Base-by-base conservation (phyloP, 2,797 vertebrate genomes). In the Pseudochirops cupreus region DNA sequence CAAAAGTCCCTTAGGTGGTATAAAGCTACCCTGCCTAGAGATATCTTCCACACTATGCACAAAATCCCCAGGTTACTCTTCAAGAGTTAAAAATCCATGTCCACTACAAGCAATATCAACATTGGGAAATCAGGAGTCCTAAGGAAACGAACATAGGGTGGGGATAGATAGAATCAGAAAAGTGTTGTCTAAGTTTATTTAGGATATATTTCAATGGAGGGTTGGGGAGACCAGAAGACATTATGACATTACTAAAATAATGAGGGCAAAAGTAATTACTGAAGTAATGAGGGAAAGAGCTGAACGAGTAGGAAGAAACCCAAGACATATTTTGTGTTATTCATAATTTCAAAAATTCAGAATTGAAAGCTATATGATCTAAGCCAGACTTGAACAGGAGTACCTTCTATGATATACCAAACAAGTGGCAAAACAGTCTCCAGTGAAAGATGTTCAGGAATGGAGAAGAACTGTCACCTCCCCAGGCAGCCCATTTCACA, bases 81-180 rank as follows among this genome's bases (percentile, higher is more conserved):
- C 91, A 62, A 5, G 95, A 95, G 93, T 11, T 33, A 46, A 94
- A 95, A 97, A 96, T 94, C 67, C 91, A 59, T 33, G 96, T 93
- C 33, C 56, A 26, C 16, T 1, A 59, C 21, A 74, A 62, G 11
- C 9, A 31, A 12, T 11, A 46, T 3, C 21, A 26, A 46, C 39
- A 46, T 82, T 82, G 74, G 21, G 39, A 74, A 74, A 74, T 74
- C 67, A 74, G 18, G n/a, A 5, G n/a, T 74, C 18, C n/a, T 21
- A 74, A 74, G n/a, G n/a, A 39, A 74, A 67, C 39, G 6, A 74
- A 46, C 21, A 24, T 9, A 82, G 74, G 31, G 2, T 82, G 21
- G 74, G 6, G 21, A 46, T 82, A 9, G 21, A 82, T 24, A 26
- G 74, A 82, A 46, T 46, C 21, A 26, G 39, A 26, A 26, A 31